Percentiles rank a stretch among this genome's conserved stretches.
These are phyloP conservation scores for Anas capensis DNA, from an alignment of 2,797 vertebrate genomes.

Conservation along the genomic window DNA sequence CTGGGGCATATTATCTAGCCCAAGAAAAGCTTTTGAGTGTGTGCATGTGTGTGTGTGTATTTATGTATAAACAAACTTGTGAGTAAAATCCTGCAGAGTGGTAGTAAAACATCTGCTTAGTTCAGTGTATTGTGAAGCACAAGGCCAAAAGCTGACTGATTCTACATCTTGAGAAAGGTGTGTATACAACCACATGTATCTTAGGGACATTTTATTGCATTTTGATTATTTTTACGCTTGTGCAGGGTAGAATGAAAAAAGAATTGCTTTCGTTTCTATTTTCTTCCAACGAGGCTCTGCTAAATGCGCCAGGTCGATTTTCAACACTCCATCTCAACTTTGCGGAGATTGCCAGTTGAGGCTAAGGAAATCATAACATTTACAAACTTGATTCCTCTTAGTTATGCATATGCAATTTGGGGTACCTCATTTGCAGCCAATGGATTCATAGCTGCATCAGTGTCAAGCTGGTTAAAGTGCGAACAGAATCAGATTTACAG, in stretches of 20 bases:
- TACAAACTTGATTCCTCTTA: slow-evolving; percentile 12
- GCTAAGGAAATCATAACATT: slow-evolving; percentile 10
- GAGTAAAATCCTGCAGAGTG: background rate
- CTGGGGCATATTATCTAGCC: background rate
- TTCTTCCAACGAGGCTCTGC: slow-evolving; percentile 4
- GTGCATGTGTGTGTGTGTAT: background rate
- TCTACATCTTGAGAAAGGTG: background rate
- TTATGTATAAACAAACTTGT: slow-evolving; percentile 25
- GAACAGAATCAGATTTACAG: slow-evolving; percentile 60
- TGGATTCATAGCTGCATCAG: slow-evolving; percentile 30
- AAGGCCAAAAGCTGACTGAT: slow-evolving; percentile 20
- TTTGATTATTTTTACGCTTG: background rate
- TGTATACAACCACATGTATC: background rate
- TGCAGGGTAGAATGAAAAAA: background rate
- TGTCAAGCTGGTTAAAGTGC: background rate
- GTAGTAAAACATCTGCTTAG: slow-evolving; percentile 19
- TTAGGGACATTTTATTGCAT: background rate
- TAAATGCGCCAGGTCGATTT: background rate
- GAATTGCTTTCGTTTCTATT: background rate
- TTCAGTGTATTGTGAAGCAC: slow-evolving; percentile 7
- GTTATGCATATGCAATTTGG: slow-evolving; percentile 34
- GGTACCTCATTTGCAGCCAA: slow-evolving; percentile 25
- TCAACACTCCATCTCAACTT: slow-evolving; percentile 36
- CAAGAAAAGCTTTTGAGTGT: background rate
- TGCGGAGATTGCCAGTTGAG: background rate